Conservation (phyloP, 64 coral and sea anemone genomes). For the Montipora sp. region DNA sequence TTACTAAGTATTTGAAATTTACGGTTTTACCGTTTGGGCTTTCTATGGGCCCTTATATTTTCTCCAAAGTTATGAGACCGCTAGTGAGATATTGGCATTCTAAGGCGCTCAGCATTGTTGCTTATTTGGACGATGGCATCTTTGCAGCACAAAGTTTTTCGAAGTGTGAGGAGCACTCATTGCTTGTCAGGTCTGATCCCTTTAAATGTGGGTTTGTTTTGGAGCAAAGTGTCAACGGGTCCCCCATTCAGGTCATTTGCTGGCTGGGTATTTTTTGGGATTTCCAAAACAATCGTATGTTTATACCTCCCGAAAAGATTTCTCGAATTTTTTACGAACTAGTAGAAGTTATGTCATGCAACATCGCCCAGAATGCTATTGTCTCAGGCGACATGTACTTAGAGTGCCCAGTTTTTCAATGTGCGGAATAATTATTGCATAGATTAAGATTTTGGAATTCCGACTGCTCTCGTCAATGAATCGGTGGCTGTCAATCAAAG, state of each 20-base stretch:
- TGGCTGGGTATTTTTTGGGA: conserved; percentile 11
- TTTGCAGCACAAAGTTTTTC: conserved; percentile 9
- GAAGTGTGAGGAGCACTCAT: conserved; percentile 13
- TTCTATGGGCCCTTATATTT: conserved; percentile 41
- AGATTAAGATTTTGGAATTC: too few relatives aligned
- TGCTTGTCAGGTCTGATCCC: conserved; percentile 12
- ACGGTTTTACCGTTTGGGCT: conserved; percentile 56
- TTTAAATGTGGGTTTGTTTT: neutral
- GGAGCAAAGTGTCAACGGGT: neutral
- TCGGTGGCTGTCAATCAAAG: too few relatives aligned
- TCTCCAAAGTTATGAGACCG: conserved; percentile 46
- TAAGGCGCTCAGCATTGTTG: neutral
- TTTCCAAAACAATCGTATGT: conserved; percentile 31
- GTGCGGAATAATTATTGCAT: too few relatives aligned
- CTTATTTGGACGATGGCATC: conserved; percentile 46
- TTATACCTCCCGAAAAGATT: conserved; percentile 35
- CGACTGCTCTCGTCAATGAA: too few relatives aligned
- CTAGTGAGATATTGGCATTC: conserved; percentile 47
- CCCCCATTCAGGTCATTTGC: too few relatives aligned
- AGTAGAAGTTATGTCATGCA: conserved; percentile 7
- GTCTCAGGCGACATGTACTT: too few relatives aligned
- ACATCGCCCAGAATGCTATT: neutral
- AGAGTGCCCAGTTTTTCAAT: too few relatives aligned
- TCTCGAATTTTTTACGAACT: conserved; percentile 8
- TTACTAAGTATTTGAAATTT: neutral